These are phyloP conservation scores for Sminthurides aquaticus DNA, from an alignment of 2,888 invertebrate genomes.

Conservation along the genomic window DNA sequence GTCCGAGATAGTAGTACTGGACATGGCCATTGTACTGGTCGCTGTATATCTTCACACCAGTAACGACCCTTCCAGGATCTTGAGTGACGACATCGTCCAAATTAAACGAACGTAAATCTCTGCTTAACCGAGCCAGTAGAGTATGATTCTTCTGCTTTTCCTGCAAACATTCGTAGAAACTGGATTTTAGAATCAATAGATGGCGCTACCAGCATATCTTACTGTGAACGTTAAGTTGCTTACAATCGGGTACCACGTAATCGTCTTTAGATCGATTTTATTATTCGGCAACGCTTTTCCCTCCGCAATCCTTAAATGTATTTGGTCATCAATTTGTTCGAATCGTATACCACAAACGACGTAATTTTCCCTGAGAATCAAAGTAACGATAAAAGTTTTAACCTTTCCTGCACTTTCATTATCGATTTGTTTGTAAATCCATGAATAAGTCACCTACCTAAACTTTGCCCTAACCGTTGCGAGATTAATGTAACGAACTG, in stretches of 20 bases:
- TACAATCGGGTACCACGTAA: conserved; percentile 19
- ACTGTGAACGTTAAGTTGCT: background rate
- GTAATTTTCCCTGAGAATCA: conserved; percentile 1
- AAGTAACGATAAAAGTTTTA: background rate
- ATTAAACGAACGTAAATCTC: conserved; percentile 21
- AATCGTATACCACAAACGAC: conserved; percentile 24
- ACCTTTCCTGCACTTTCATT: background rate
- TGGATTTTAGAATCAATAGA: background rate
- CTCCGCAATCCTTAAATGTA: conserved; percentile 23
- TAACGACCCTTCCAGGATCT: conserved; percentile 13
- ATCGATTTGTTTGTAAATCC: background rate
- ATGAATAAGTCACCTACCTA: conserved; percentile 1
- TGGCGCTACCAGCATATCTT: background rate
- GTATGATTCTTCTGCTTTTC: background rate
- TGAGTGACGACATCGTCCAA: conserved; percentile 21
- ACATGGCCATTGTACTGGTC: conserved; percentile 14
- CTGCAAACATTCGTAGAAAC: background rate
- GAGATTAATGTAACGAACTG: conserved; percentile 9
- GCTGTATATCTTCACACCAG: conserved; percentile 14
- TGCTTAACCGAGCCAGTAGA: conserved; percentile 5
- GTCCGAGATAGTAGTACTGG: conserved; percentile 18
- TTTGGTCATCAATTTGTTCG: conserved; percentile 25
- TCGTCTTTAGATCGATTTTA: conserved; percentile 12
- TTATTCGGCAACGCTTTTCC: conserved; percentile 13
- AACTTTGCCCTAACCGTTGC: background rate